Conservation (phyloP, 2,888 invertebrate species). For the Hydriomena furcata region DNA sequence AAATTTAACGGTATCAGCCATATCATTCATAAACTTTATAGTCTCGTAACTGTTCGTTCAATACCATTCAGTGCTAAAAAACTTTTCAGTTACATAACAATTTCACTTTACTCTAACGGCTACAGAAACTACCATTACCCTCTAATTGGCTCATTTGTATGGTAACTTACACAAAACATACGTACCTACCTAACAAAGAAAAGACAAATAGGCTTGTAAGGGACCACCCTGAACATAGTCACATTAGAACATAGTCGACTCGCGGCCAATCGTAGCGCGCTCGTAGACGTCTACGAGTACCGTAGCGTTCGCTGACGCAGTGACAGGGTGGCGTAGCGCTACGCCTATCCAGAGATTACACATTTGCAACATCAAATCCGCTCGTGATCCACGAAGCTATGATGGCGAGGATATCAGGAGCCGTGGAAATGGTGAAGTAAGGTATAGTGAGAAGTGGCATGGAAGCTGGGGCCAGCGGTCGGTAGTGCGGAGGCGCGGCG, state of each 20-base stretch:
- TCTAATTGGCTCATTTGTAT: conserved; percentile 52
- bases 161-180: conserved; percentile 41
- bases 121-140: conserved; percentile 43
- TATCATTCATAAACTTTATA: conserved; percentile 11
- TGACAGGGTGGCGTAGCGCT: conserved; percentile 66
- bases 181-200: conserved; percentile 46
- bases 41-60: neutral
- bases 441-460: conserved; percentile 29
- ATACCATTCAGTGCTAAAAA: conserved; percentile 20
- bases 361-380: neutral
- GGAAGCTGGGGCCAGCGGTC: conserved; percentile 44
- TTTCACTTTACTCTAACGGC: conserved; percentile 24
- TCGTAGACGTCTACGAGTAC: conserved; percentile 73
- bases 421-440: conserved; percentile 2
- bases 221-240: conserved; percentile 46
- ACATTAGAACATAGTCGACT: conserved; percentile 34
- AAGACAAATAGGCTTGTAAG: conserved; percentile 47
- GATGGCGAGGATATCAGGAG: neutral
- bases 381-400: neutral
- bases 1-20: too few relatives aligned
- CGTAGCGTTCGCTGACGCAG: conserved; percentile 72
- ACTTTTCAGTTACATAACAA: conserved; percentile 27
- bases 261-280: conserved; percentile 59
- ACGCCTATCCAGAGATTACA: conserved; percentile 49
- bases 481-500: conserved; percentile 51